These are phyloP conservation scores for Saimiri boliviensis DNA, from an alignment of 2,113 vertebrate genomes.

Conservation along the genomic window DNA sequence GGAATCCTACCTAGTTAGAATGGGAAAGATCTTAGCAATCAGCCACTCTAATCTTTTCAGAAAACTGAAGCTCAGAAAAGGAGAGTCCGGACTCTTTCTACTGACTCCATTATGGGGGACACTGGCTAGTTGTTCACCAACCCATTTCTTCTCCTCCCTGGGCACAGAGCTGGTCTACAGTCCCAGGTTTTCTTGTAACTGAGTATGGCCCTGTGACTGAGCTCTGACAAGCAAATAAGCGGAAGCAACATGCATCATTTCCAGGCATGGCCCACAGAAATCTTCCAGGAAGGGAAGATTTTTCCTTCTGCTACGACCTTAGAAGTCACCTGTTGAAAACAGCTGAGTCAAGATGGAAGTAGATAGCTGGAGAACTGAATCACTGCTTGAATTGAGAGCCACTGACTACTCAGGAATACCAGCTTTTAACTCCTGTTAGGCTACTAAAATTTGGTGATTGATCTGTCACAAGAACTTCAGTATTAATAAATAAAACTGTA, in stretches of 20 bases:
- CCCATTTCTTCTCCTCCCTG: background rate
- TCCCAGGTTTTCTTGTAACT: background rate
- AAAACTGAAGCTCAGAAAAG: background rate
- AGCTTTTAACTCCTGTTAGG: slow-evolving; percentile 1
- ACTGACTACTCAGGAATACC: background rate
- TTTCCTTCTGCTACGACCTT: background rate
- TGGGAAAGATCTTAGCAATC: background rate
- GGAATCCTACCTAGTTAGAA: background rate
- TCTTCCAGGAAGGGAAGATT: too few species aligned
- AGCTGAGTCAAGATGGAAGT: background rate
- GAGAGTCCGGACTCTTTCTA: background rate
- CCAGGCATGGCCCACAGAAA: background rate
- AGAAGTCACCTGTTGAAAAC: background rate
- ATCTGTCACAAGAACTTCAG: background rate
- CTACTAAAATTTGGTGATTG: background rate
- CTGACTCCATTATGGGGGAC: background rate
- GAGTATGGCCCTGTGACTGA: background rate
- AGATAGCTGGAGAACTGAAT: background rate
- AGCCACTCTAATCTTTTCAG: background rate
- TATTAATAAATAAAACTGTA: background rate
- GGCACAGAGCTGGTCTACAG: background rate
- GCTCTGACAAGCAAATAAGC: background rate
- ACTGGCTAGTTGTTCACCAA: background rate
- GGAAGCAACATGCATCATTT: background rate
- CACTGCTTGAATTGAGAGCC: background rate